Percentiles rank a stretch among this genome's conserved stretches.
These are phyloP conservation scores for Pollenia griseotomentosa DNA, from an alignment of 2,888 invertebrate species.

Conservation along the genomic window DNA sequence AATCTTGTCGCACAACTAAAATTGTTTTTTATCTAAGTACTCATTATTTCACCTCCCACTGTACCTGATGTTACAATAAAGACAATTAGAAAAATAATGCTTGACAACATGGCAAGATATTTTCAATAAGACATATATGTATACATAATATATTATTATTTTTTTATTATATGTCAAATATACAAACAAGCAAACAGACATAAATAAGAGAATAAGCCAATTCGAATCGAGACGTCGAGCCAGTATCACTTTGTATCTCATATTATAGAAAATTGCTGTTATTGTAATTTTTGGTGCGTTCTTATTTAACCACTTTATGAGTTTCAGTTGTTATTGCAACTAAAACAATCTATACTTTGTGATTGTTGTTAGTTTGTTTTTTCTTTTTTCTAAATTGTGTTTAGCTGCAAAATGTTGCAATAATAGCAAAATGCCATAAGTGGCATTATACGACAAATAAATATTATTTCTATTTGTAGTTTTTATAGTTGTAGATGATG, in stretches of 20 bases:
- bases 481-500: slow-evolving; percentile 56
- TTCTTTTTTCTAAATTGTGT: slow-evolving; percentile 67
- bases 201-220: no score
- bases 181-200: slow-evolving; percentile 2
- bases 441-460: slow-evolving; percentile 66
- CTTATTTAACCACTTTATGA: slow-evolving; percentile 71
- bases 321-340: slow-evolving; percentile 69
- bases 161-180: slow-evolving; percentile 36
- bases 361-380: slow-evolving; percentile 40
- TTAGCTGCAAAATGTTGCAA: slow-evolving; percentile 69
- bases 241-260: slow-evolving; percentile 14
- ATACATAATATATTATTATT: slow-evolving; percentile 41
- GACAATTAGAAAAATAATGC: slow-evolving; percentile 24
- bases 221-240: slow-evolving; percentile 18
- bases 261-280: slow-evolving; percentile 55
- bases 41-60: slow-evolving; percentile 7
- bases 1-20: no score
- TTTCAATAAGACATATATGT: slow-evolving; percentile 43
- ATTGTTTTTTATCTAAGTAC: neutral
- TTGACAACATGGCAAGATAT: slow-evolving; percentile 52
- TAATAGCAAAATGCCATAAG: slow-evolving; percentile 69
- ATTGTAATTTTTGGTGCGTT: slow-evolving; percentile 67
- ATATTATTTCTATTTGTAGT: slow-evolving; percentile 23
- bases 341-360: slow-evolving; percentile 67
- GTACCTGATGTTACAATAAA: neutral